A percentile compares a stretch with the other conserved stretches of the same genome.
Conservation (phyloP, 1,140 invertebrate species). For the Pogonomyrmex barbatus region DNA sequence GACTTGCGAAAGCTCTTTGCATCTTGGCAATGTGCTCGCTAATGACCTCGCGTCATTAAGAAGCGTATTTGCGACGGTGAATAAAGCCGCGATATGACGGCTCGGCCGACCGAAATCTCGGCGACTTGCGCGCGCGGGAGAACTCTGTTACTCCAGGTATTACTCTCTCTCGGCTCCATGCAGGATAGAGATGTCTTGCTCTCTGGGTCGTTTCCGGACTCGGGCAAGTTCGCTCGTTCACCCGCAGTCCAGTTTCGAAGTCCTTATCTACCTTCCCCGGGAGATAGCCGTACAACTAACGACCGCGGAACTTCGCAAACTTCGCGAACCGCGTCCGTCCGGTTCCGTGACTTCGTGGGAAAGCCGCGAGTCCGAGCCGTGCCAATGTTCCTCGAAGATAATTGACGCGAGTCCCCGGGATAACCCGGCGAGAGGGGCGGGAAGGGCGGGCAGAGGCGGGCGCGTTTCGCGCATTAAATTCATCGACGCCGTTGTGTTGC, state of each 20-base stretch:
- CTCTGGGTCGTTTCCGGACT: slow-evolving; percentile 47
- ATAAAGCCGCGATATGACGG: slow-evolving; percentile 41
- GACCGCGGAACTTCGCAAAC: slow-evolving; percentile 52
- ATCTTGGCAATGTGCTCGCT: neutral
- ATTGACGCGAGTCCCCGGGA: slow-evolving; percentile 43
- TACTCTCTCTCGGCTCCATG: neutral
- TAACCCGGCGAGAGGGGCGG: neutral
- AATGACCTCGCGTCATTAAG: slow-evolving; percentile 43
- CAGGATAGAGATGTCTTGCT: slow-evolving; percentile 31
- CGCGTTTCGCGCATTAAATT: slow-evolving; percentile 8
- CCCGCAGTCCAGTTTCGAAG: slow-evolving; percentile 42
- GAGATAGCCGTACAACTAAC: slow-evolving; percentile 55
- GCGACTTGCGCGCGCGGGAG: neutral
- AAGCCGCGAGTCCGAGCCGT: slow-evolving; percentile 36
- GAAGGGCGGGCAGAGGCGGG: neutral
- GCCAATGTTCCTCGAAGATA: slow-evolving; percentile 26
- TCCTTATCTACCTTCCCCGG: slow-evolving; percentile 50
- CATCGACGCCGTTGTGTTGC: slow-evolving; percentile 2
- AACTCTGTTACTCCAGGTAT: neutral
- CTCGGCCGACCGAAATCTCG: slow-evolving; percentile 20
- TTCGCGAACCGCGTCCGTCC: slow-evolving; percentile 58
- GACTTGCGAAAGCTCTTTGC: neutral
- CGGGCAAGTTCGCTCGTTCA: slow-evolving; percentile 56
- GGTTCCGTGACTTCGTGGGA: slow-evolving; percentile 44
- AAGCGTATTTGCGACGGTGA: slow-evolving; percentile 15